These are phyloP conservation scores for Armadillidium nasatum DNA, from an alignment of 1,140 invertebrate genomes.

Conservation along the genomic window DNA sequence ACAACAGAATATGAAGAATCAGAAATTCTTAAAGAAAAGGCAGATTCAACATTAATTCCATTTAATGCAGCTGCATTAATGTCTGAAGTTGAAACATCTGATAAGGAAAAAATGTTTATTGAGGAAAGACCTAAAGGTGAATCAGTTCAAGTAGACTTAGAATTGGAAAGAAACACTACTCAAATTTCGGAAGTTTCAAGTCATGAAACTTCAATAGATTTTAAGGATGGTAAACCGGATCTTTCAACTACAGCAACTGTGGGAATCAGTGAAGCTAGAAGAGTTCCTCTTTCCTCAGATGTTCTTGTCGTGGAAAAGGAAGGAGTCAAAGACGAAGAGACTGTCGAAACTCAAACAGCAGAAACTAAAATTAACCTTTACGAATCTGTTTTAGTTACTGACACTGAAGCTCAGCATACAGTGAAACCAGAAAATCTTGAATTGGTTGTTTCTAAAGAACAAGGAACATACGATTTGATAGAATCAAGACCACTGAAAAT, in stretches of 20 bases:
- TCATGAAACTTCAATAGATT: conserved; percentile 28
- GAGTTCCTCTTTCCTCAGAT: conserved; percentile 33
- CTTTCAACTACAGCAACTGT: conserved; percentile 27
- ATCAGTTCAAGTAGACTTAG: conserved; percentile 25
- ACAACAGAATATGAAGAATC: background rate
- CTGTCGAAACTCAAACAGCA: conserved; percentile 32
- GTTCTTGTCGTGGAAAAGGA: conserved; percentile 30
- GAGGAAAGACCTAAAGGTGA: conserved; percentile 17
- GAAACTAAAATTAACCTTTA: no score
- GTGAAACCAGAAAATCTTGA: no score
- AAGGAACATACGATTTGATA: no score
- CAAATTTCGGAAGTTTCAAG: conserved; percentile 24
- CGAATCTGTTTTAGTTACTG: conserved; percentile 57
- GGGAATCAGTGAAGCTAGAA: conserved; percentile 30
- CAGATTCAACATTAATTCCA: no score
- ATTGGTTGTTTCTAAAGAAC: no score
- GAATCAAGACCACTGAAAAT: no score
- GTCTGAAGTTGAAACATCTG: no score
- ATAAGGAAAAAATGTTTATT: no score
- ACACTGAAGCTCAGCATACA: conserved; percentile 23
- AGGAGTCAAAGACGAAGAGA: conserved; percentile 46
- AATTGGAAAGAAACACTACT: background rate
- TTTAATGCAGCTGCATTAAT: no score
- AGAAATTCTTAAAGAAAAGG: no score
- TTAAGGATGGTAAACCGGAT: background rate